A percentile compares a stretch with the other conserved stretches of the same genome.
These are phyloP conservation scores for Melanotaenia maccullochi DNA, from an alignment of 2,797 vertebrate genomes.

Conservation along the genomic window DNA sequence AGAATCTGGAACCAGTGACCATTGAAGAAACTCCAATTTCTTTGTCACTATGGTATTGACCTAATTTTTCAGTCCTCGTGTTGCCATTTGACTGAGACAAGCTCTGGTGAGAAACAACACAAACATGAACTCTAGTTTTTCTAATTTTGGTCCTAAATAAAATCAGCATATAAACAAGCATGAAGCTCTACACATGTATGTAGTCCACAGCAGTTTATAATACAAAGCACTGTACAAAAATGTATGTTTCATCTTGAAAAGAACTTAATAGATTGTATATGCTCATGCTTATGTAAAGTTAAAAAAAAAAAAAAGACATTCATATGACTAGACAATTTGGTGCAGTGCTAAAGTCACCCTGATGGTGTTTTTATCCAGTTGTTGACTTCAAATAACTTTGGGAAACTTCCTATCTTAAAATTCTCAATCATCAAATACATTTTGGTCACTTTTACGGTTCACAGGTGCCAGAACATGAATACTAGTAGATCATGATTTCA, in stretches of 20 bases:
- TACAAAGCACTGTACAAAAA: background rate
- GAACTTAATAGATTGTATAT: background rate
- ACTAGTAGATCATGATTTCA: slow-evolving; percentile 27
- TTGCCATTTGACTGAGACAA: background rate
- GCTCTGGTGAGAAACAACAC: background rate
- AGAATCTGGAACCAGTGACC: background rate
- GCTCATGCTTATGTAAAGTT: background rate
- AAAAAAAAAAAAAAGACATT: background rate
- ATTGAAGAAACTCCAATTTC: background rate
- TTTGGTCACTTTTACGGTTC: slow-evolving; percentile 18
- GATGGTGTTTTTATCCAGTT: background rate
- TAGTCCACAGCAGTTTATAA: background rate
- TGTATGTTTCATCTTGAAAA: background rate
- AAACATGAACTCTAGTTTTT: background rate
- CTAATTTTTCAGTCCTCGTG: background rate
- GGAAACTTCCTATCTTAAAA: slow-evolving; percentile 2
- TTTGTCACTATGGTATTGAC: background rate
- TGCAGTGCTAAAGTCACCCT: slow-evolving; percentile 5
- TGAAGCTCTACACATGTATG: background rate
- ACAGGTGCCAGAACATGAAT: slow-evolving; percentile 45
- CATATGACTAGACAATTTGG: background rate
- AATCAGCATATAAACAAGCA: background rate
- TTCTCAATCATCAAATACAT: slow-evolving; percentile 22
- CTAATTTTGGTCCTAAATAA: background rate
- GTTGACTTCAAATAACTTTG: slow-evolving; percentile 13